phyloP scores from a whole-genome alignment of 2,888 invertebrate species.

The Xestia ashworthii region DNA sequence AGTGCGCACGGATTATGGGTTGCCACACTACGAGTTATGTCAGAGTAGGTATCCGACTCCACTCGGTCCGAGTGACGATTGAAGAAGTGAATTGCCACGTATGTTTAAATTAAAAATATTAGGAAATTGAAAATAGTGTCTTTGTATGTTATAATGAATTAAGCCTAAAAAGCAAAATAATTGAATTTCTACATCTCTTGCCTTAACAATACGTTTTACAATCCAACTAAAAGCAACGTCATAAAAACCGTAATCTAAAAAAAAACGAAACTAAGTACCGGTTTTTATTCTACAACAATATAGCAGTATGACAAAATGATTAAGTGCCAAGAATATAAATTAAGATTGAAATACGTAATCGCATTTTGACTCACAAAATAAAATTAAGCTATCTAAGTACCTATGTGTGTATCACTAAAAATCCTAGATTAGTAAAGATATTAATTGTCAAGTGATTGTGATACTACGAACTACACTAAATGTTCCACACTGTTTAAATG shows the following conservation, averaged over 20 bases:
- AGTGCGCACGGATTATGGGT: no score
- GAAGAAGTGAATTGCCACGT: conserved; percentile 8
- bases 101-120: background rate
- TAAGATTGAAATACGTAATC: conserved; percentile 11
- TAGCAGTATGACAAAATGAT: conserved; percentile 3
- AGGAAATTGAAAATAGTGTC: conserved; percentile 9
- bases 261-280: background rate
- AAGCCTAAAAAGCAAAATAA: conserved; percentile 7
- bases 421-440: conserved; percentile 23
- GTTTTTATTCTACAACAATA: background rate
- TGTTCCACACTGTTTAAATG: conserved; percentile 74
- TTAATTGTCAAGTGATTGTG: background rate
- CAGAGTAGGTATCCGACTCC: no score
- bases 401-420: conserved; percentile 15
- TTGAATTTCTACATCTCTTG: background rate
- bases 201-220: background rate
- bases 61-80: no score
- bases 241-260: background rate
- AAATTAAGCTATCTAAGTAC: conserved; percentile 10
- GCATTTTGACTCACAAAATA: conserved; percentile 30
- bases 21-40: no score
- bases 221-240: background rate
- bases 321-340: conserved; percentile 1
- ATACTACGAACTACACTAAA: conserved; percentile 8
- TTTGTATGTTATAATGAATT: background rate